Conservation (phyloP, 2,113 vertebrate genomes). For the Tenrec ecaudatus region DNA sequence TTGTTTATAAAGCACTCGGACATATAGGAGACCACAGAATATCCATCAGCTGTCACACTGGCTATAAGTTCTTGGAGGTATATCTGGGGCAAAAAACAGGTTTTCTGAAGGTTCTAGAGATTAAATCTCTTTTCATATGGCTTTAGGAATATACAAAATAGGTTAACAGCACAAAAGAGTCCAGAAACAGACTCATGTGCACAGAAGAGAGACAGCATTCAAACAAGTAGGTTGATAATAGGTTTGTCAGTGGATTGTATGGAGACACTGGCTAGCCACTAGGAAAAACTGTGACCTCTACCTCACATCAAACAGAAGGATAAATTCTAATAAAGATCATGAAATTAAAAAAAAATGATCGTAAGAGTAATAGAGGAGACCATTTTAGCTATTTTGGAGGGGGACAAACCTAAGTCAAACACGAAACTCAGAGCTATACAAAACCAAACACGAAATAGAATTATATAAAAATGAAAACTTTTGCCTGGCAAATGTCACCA, state of each 20-base stretch:
- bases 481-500: slow-evolving; percentile 33
- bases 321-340: slow-evolving; percentile 40
- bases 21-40: background rate
- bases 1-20: background rate
- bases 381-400: background rate
- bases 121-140: slow-evolving; percentile 64
- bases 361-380: background rate
- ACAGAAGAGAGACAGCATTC: background rate
- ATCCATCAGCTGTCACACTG: background rate
- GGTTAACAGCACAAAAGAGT: background rate
- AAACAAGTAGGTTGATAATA: slow-evolving; percentile 20
- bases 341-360: background rate
- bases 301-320: slow-evolving; percentile 32
- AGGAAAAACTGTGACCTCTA: slow-evolving; percentile 23
- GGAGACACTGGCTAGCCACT: background rate
- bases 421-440: slow-evolving; percentile 30
- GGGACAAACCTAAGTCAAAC: slow-evolving; percentile 19
- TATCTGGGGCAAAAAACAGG: slow-evolving; percentile 44
- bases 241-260: background rate
- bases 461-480: slow-evolving; percentile 51
- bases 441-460: background rate
- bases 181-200: slow-evolving; percentile 42
- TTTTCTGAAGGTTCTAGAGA: slow-evolving; percentile 56
- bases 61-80: slow-evolving; percentile 34
- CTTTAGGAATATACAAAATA: slow-evolving; percentile 56